A percentile compares a stretch with the other conserved stretches of the same genome.
These are phyloP conservation scores for Chymomyza costata DNA, from an alignment of 1,140 invertebrate genomes.

Conservation along the genomic window DNA sequence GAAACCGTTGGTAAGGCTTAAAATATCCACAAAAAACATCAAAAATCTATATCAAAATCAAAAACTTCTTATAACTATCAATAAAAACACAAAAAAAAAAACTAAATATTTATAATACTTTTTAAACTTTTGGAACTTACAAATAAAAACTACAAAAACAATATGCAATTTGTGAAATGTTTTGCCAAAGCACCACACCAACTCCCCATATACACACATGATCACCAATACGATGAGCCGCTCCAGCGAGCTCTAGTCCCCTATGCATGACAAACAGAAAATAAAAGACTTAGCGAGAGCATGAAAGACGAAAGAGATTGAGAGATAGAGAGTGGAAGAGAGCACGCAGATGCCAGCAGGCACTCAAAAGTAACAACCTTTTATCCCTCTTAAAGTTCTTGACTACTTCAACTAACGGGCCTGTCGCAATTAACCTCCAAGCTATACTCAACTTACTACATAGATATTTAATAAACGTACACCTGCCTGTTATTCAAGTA, in stretches of 20 bases:
- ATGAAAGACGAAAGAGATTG: background rate
- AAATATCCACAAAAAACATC: constrained; percentile 9
- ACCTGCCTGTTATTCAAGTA: too few species aligned
- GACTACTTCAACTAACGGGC: too few species aligned
- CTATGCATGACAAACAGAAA: constrained; percentile 14
- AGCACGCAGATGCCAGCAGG: background rate
- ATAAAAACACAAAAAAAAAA: too few species aligned
- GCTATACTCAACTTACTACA: too few species aligned
- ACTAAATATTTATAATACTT: background rate
- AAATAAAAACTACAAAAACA: constrained; percentile 11
- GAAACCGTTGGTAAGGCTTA: constrained; percentile 43
- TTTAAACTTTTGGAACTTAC: constrained; percentile 10
- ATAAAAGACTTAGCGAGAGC: too few species aligned
- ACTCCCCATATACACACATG: background rate
- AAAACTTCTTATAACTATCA: constrained; percentile 1
- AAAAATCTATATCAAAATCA: background rate
- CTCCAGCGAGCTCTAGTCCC: background rate
- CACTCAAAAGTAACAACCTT: too few species aligned
- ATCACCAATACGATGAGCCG: too few species aligned
- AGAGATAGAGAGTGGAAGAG: background rate
- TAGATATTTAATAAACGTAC: too few species aligned
- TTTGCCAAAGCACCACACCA: constrained; percentile 11
- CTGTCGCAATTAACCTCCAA: constrained; percentile 2
- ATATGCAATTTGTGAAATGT: constrained; percentile 9
- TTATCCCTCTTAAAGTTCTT: too few species aligned